A percentile compares a stretch with the other conserved stretches of the same genome.
Evolutionary conservation across 2,888 invertebrate genomes (phyloP).

Genomic region (Diarsia mendica): DNA sequence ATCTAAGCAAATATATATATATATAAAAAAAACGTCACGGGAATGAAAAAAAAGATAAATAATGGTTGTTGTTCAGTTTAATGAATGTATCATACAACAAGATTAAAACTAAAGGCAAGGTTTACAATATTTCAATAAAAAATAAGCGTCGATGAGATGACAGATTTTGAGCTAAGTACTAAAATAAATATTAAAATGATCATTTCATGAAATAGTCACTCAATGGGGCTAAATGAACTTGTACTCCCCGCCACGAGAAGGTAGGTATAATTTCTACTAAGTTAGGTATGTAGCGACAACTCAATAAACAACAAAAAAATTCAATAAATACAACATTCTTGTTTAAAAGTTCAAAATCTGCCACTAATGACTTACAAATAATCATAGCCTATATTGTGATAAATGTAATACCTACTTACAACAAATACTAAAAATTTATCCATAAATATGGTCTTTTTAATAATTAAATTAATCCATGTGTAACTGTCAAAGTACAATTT

Average conservation of each 20-base stretch:
- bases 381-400: slow-evolving; percentile 55
- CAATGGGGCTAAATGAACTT: too few species aligned
- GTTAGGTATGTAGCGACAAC: too few species aligned
- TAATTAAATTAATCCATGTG: slow-evolving; percentile 3
- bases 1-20: too few species aligned
- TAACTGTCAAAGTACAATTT: neutral
- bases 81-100: slow-evolving; percentile 4
- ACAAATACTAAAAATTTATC: slow-evolving; percentile 4
- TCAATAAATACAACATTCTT: neutral
- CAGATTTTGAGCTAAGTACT: slow-evolving; percentile 12
- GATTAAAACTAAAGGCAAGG: slow-evolving; percentile 46
- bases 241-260: too few species aligned
- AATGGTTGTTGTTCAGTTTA: slow-evolving; percentile 31
- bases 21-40: neutral
- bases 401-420: slow-evolving; percentile 24
- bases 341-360: slow-evolving; percentile 23
- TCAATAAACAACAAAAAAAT: too few species aligned
- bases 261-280: too few species aligned
- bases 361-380: slow-evolving; percentile 31
- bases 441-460: neutral
- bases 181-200: too few species aligned
- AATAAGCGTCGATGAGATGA: slow-evolving; percentile 32
- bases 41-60: neutral
- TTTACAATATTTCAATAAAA: slow-evolving; percentile 5
- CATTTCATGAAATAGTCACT: too few species aligned